Conservation (phyloP, 2,113 vertebrate genomes). For the Misgurnus mizolepis region DNA sequence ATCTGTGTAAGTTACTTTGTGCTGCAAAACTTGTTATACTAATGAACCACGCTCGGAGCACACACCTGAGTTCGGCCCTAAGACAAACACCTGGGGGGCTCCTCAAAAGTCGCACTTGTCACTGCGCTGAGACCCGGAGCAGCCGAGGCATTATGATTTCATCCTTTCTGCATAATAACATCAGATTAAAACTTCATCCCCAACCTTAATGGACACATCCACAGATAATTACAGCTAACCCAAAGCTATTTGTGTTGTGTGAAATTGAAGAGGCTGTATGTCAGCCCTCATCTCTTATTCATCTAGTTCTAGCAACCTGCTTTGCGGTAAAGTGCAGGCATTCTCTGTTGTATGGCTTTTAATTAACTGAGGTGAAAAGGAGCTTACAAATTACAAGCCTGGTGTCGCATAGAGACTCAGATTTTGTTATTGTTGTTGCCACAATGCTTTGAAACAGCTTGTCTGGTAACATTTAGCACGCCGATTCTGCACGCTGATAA, state of each 20-base stretch:
- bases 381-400: constrained; percentile 30
- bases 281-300: constrained; percentile 54
- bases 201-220: constrained; percentile 57
- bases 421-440: constrained; percentile 29
- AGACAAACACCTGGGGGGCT: constrained; percentile 44
- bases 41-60: constrained; percentile 48
- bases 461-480: constrained; percentile 49
- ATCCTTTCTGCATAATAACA: constrained; percentile 57
- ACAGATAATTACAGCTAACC: constrained; percentile 60
- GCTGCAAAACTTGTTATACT: constrained; percentile 50
- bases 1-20: constrained; percentile 53
- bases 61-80: constrained; percentile 38
- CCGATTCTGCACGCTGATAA: constrained; percentile 39
- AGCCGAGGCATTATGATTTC: constrained; percentile 44
- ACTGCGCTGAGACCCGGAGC: constrained; percentile 25
- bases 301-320: constrained; percentile 49
- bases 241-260: constrained; percentile 55
- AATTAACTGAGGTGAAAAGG: constrained; percentile 48
- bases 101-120: constrained; percentile 6
- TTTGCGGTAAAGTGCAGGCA: constrained; percentile 44
- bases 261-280: constrained; percentile 52
- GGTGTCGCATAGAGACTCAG: background rate
- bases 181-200: constrained; percentile 55
- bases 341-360: constrained; percentile 44
- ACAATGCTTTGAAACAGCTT: constrained; percentile 42